Conservation (phyloP, 2,888 invertebrate genomes). For the Terebella lapidaria region DNA sequence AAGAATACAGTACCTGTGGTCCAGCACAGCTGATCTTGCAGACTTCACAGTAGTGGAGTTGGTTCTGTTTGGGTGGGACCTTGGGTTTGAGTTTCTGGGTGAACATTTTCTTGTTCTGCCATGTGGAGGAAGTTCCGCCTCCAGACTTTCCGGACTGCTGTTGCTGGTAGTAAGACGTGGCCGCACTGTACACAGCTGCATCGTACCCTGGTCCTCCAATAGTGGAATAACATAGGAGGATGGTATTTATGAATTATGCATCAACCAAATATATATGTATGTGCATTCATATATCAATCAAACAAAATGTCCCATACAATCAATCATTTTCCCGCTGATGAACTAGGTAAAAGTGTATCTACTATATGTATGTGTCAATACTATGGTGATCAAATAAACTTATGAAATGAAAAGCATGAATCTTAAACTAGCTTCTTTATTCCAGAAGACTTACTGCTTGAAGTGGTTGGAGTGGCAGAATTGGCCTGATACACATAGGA, state of each 20-base stretch:
- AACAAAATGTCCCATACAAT: too few species aligned
- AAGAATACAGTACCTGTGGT: conserved; percentile 67
- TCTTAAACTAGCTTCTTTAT: too few species aligned
- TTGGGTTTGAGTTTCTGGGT: conserved; percentile 39
- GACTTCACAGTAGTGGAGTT: conserved; percentile 93
- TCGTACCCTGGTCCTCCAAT: conserved; percentile 67
- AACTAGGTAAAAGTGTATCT: too few species aligned
- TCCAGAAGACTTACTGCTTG: too few species aligned
- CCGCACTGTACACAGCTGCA: conserved; percentile 91
- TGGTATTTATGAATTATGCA: too few species aligned
- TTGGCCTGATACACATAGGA: not conserved
- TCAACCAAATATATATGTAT: too few species aligned
- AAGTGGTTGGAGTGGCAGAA: not conserved
- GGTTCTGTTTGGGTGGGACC: conserved; percentile 56
- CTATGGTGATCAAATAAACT: too few species aligned
- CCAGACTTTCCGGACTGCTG: conserved; percentile 58
- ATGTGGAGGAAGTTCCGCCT: not conserved
- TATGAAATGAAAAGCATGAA: too few species aligned
- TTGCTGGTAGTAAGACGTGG: conserved; percentile 86
- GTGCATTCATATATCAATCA: too few species aligned
- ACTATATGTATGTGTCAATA: too few species aligned
- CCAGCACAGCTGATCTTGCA: conserved; percentile 98
- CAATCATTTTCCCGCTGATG: too few species aligned
- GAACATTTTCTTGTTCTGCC: conserved; percentile 57
- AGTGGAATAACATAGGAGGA: not conserved